Base-by-base conservation (phyloP, 2,113 vertebrate species). In the Urocynchramus pylzowi region DNA sequence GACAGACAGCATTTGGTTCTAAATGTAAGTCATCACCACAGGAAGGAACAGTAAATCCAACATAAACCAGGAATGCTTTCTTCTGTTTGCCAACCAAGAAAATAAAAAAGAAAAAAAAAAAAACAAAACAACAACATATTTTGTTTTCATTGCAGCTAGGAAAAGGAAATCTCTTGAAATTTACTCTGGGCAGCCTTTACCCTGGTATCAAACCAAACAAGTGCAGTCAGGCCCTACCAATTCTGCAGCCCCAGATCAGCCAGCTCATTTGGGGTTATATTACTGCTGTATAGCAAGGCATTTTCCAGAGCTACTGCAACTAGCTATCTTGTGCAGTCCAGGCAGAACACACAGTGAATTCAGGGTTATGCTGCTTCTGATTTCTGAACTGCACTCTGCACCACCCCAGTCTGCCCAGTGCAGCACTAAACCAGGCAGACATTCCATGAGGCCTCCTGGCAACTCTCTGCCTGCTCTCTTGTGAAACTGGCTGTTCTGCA, bases 21-120 rank as follows among this genome's bases (percentile, higher is more conserved):
- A 74, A 80, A 83, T 6, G 15, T 47, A 70, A 90, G 59, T 76
- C 59, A 74, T 0, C 13, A 12, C 24, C 54, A 84, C 28, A 77
- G 50, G 60, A 94, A 76, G 80, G 87, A 87, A 96, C 87, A 90
- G 67, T n/a, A 93, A 94, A 96, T 85, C 82, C 87, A 60, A 41
- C n/a, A 87, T 28, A 82, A 93, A 79, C 20, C 45, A 89, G 81
- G 81, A 94, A 95, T 57, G 57, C 41, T 84, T 84, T 82, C 64
- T 92, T 87, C 60, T 86, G 41, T 28, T 81, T 87, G 89, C 76
- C 79, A 95, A 56, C 2, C 2, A 28, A 37, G 44, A 35, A 75
- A 44, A 49, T 6, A 7, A 31, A 31, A 26, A 41, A 7, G 5
- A 17, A 35, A 16, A 28, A 39, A 37, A 9, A 9, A 39, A 24